Conservation (phyloP, 64 coral and sea anemone species). For the Cladopsammia gracilis region DNA sequence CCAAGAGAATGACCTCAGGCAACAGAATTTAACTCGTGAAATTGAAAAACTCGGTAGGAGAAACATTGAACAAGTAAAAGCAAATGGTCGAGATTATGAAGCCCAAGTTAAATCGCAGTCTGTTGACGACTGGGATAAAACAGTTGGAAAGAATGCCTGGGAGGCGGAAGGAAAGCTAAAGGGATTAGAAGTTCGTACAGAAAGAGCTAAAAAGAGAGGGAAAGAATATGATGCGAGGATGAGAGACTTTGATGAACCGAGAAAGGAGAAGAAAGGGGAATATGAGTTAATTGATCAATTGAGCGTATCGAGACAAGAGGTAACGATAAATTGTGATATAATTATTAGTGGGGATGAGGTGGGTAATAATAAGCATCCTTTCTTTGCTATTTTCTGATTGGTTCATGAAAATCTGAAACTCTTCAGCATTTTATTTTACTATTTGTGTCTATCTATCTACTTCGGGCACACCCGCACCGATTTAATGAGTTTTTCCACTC, state of each 20-base stretch:
- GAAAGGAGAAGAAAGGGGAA: not conserved
- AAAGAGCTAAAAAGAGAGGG: not conserved
- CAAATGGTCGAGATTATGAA: not conserved
- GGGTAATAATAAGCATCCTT: no score
- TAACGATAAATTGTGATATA: not conserved
- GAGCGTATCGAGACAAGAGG: not conserved
- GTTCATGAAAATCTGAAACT: no score
- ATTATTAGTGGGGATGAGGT: no score
- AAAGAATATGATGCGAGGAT: not conserved
- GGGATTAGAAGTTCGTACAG: not conserved
- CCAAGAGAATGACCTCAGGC: constrained; percentile 20
- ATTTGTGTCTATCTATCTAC: no score
- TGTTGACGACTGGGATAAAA: not conserved
- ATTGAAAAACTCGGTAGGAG: not conserved
- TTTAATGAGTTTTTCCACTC: no score
- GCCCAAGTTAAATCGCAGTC: not conserved
- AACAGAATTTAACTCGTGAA: not conserved
- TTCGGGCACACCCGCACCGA: no score
- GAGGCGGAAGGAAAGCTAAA: constrained; percentile 48
- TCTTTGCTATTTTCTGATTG: no score
- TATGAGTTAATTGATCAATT: not conserved
- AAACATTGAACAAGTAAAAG: not conserved
- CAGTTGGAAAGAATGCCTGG: constrained; percentile 12
- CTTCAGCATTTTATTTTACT: no score
- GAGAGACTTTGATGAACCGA: not conserved